Evolutionary conservation across 2,888 invertebrate genomes (phyloP), one percentile per base, ranked within the genome.

Genomic region (Chelonus formosanus): DNA sequence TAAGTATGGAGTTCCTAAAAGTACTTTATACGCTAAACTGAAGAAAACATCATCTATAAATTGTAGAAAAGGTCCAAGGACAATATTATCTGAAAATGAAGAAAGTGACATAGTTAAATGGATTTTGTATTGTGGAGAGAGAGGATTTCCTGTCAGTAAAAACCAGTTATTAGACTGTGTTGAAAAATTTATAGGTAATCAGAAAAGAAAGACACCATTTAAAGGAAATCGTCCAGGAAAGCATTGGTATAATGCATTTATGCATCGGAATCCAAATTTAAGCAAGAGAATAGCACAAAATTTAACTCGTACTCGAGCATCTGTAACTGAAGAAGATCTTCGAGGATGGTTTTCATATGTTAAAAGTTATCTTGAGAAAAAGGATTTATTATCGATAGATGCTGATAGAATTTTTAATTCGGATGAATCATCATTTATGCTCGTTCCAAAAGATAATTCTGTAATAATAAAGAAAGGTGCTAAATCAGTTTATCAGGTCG

Each of bases 191-290:
- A 5, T 40, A 40, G 3, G 6, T 40, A 6, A 40, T 40, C 4
- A 40, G 6, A 4, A 40, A 40, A 40, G 6, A 40, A 40, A 40
- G 6, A 40, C 40, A 6, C 4, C 70, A 36, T 76, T 78, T 56
- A 71, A 48, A 40, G 66, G 74, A 31, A 64, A 72, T 35, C 67
- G 69, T 54, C 75, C 78, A 5, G 76, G 76, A 34, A 67, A 70
- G 56, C 76, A 74, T 61, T 78, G 78, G 76, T 60, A 75, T 43
- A 8, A 63, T 8, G 54, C 75, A 8, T 79, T 78, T 71, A 61
- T 78, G 7, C 67, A 71, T 66, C 67, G 77, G 57, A 71, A 77
- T 60, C 73, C 76, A 8, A 61, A 72, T 31, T 71, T 79, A 48
- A 53, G 65, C 3, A 63, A 72, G 59, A 62, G 69, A 67, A 70